These are phyloP conservation scores for Rhyzopertha dominica DNA, from an alignment of 1,140 invertebrate genomes.

Conservation along the genomic window DNA sequence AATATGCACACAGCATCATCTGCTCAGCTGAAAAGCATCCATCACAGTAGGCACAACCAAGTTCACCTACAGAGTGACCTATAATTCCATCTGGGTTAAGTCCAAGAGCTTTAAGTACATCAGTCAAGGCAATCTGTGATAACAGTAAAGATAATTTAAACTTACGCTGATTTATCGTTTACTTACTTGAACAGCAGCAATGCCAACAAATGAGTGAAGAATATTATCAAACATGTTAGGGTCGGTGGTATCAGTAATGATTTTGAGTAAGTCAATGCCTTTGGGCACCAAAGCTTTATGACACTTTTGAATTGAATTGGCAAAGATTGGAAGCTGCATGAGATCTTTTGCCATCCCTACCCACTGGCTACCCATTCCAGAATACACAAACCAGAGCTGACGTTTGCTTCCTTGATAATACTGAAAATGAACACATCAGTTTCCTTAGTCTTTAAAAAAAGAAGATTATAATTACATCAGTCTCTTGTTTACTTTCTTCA, in stretches of 20 bases:
- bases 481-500: slow-evolving; percentile 31
- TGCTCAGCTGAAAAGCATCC: slow-evolving; percentile 78
- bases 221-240: slow-evolving; percentile 74
- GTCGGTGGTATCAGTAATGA: slow-evolving; percentile 68
- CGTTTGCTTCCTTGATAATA: slow-evolving; percentile 41
- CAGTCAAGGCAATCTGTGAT: slow-evolving; percentile 67
- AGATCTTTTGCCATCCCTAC: slow-evolving; percentile 56
- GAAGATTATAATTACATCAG: slow-evolving; percentile 43
- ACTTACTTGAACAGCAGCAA: slow-evolving; percentile 78
- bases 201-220: slow-evolving; percentile 84
- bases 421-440: slow-evolving; percentile 54
- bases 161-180: not conserved
- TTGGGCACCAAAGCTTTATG: slow-evolving; percentile 65
- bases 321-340: slow-evolving; percentile 63
- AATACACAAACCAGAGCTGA: slow-evolving; percentile 58
- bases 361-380: slow-evolving; percentile 71
- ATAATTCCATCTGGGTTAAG: slow-evolving; percentile 79
- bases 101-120: slow-evolving; percentile 65
- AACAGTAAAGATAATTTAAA: not conserved
- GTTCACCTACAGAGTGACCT: slow-evolving; percentile 82
- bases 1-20: slow-evolving; percentile 79
- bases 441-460: slow-evolving; percentile 65
- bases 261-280: slow-evolving; percentile 72
- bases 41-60: slow-evolving; percentile 88
- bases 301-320: slow-evolving; percentile 61